phyloP scores from a whole-genome alignment of 1,140 invertebrate species.

The Bombyx mandarina region DNA sequence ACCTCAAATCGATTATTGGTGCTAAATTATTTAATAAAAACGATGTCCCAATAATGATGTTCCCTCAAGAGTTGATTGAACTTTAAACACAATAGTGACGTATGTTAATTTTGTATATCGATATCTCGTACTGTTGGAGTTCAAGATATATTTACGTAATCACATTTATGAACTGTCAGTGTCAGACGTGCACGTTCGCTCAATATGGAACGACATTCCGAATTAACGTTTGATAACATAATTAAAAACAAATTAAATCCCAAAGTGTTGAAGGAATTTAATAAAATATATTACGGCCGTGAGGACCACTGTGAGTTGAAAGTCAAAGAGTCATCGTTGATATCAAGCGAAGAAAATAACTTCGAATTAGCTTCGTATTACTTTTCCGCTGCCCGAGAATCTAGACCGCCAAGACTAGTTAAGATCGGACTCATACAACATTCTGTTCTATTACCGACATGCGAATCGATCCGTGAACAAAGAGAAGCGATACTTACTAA shows the following conservation, averaged over 20 bases:
- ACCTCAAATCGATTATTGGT: not conserved
- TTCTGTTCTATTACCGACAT: slow-evolving; percentile 85
- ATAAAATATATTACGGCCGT: slow-evolving; percentile 83
- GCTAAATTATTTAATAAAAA: not conserved
- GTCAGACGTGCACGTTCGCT: not conserved
- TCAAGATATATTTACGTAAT: too few species aligned
- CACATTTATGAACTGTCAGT: too few species aligned
- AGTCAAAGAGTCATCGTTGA: slow-evolving; percentile 30
- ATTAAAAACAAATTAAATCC: slow-evolving; percentile 57
- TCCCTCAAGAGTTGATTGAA: not conserved
- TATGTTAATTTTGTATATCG: too few species aligned
- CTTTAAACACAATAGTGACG: too few species aligned
- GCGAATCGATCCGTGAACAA: slow-evolving; percentile 81
- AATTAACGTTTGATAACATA: slow-evolving; percentile 29
- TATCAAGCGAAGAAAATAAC: slow-evolving; percentile 55
- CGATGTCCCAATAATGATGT: not conserved
- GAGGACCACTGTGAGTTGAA: slow-evolving; percentile 45
- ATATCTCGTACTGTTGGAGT: too few species aligned
- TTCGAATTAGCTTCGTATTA: slow-evolving; percentile 85
- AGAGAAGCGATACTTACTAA: slow-evolving; percentile 84
- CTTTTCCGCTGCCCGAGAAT: slow-evolving; percentile 73
- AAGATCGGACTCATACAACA: slow-evolving; percentile 92
- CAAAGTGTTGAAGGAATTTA: slow-evolving; percentile 78
- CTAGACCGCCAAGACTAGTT: slow-evolving; percentile 80
- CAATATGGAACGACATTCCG: not conserved